These are phyloP conservation scores for Spatulosminthurus flaviceps DNA, from an alignment of 2,888 invertebrate species.

Conservation along the genomic window DNA sequence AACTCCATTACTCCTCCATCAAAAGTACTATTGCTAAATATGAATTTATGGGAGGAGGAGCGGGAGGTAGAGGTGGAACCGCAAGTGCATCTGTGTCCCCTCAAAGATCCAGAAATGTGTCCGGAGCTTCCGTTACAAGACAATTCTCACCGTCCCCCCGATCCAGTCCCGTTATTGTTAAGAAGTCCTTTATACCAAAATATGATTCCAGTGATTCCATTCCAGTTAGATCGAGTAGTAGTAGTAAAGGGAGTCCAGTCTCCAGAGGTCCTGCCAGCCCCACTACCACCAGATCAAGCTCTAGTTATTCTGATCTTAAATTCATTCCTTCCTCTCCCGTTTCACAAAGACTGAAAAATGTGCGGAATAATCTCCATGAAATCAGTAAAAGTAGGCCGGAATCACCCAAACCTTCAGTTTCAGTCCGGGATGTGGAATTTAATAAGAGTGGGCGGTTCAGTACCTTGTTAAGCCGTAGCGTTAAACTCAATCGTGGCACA, in stretches of 20 bases:
- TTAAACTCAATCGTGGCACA: conserved; percentile 34
- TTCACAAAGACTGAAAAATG: conserved; percentile 22
- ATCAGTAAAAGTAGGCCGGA: not conserved
- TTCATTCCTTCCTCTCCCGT: conserved; percentile 39
- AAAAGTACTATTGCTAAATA: conserved; percentile 55
- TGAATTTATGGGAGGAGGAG: conserved; percentile 59
- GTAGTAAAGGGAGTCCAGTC: not conserved
- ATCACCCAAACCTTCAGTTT: not conserved
- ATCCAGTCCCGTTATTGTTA: conserved; percentile 8
- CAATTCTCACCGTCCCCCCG: conserved; percentile 42
- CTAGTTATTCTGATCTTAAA: conserved; percentile 39
- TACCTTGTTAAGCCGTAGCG: conserved; percentile 68
- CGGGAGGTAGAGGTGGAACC: too few relatives aligned
- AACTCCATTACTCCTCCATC: conserved; percentile 31
- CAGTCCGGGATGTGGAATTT: not conserved
- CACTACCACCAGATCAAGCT: conserved; percentile 19
- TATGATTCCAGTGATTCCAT: conserved; percentile 43
- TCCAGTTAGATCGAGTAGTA: not conserved
- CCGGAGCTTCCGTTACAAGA: conserved; percentile 30
- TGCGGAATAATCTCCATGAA: conserved; percentile 16
- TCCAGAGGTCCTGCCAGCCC: not conserved
- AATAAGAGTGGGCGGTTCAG: conserved; percentile 74
- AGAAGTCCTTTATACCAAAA: conserved; percentile 16
- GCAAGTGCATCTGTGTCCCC: conserved; percentile 52
- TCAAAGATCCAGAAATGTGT: conserved; percentile 38